Conservation (phyloP, 2,888 invertebrate genomes). For the Therioaphis trifolii region DNA sequence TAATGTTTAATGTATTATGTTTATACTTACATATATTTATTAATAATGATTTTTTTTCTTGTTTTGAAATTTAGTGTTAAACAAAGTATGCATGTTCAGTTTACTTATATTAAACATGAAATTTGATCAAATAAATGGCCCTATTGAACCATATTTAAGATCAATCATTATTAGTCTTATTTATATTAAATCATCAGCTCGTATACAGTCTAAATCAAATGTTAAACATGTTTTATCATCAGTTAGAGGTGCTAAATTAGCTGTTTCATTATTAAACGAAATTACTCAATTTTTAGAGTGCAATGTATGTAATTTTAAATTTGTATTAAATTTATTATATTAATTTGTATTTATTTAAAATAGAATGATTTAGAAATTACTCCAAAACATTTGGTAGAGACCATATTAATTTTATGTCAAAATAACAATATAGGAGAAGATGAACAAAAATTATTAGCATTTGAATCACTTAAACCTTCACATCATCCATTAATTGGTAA, state of each 20-base stretch:
- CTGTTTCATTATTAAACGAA: slow-evolving; percentile 36
- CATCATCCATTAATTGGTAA: slow-evolving; percentile 80
- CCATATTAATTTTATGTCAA: slow-evolving; percentile 70
- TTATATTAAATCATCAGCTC: slow-evolving; percentile 39
- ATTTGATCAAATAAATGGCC: slow-evolving; percentile 49
- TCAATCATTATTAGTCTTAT: slow-evolving; percentile 54
- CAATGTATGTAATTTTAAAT: slow-evolving; percentile 18
- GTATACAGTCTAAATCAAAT: slow-evolving; percentile 41
- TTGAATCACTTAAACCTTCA: slow-evolving; percentile 76
- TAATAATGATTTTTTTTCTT: background rate
- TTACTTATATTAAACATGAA: slow-evolving; percentile 48
- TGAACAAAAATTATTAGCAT: slow-evolving; percentile 50
- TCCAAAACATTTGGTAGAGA: slow-evolving; percentile 69
- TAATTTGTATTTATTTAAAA: slow-evolving; percentile 17
- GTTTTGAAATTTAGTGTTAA: slow-evolving; percentile 27
- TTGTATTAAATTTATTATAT: too few relatives aligned
- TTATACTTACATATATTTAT: background rate
- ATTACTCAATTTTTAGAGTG: slow-evolving; percentile 35
- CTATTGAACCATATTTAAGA: slow-evolving; percentile 54
- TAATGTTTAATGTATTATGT: slow-evolving; percentile 1
- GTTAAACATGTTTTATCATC: slow-evolving; percentile 38
- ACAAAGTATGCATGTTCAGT: slow-evolving; percentile 56
- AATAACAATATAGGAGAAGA: slow-evolving; percentile 67
- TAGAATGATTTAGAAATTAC: slow-evolving; percentile 44
- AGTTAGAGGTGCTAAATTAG: slow-evolving; percentile 35